Evolutionary conservation across 2,888 invertebrate species (phyloP).

Genomic region (Vesta saturnalis): DNA sequence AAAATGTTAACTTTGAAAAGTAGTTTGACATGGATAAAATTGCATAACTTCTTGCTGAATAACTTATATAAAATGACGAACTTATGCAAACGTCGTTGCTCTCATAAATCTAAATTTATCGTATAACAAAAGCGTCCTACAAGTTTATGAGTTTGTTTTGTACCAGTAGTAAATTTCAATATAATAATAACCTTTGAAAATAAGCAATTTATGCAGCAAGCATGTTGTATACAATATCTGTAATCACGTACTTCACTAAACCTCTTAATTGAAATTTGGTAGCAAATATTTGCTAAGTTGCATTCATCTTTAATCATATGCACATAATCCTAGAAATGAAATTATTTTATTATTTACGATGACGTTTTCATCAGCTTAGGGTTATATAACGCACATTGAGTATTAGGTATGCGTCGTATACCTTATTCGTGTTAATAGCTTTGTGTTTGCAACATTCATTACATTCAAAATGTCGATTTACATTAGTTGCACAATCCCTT

Average conservation of each 20-base stretch:
- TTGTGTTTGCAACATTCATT: not conserved
- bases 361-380: too few species aligned
- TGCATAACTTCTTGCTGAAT: not conserved
- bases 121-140: conserved; percentile 19
- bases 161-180: not conserved
- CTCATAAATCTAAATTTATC: conserved; percentile 24
- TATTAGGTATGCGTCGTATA: not conserved
- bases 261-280: too few species aligned
- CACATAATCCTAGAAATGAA: too few species aligned
- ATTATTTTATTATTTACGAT: too few species aligned
- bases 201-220: too few species aligned
- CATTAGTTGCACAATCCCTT: not conserved
- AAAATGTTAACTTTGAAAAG: too few species aligned
- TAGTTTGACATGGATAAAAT: too few species aligned
- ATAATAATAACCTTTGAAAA: not conserved
- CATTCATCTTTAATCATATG: too few species aligned
- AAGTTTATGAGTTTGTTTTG: conserved; percentile 14
- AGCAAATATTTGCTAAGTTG: too few species aligned
- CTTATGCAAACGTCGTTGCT: conserved; percentile 12
- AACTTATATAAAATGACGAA: conserved; percentile 17
- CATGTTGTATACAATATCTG: too few species aligned
- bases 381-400: not conserved
- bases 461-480: not conserved
- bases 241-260: too few species aligned
- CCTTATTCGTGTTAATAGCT: too few species aligned